phyloP scores from a whole-genome alignment of 2,888 invertebrate genomes.

The Stenoptilia bipunctidactyla region DNA sequence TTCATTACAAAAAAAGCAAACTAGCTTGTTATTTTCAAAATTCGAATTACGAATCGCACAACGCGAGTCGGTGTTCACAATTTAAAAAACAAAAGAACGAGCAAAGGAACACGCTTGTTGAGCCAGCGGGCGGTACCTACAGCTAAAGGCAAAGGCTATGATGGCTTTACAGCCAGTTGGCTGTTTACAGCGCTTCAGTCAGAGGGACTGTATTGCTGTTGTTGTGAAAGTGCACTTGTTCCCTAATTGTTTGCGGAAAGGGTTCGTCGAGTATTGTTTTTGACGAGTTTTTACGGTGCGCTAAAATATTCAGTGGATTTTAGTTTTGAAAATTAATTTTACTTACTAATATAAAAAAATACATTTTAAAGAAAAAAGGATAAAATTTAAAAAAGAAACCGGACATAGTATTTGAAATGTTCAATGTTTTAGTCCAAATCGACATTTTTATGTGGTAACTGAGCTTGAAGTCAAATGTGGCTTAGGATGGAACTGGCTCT shows the following conservation, averaged over 20 bases:
- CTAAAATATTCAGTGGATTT: slow-evolving; percentile 27
- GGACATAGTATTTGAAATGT: too few relatives aligned
- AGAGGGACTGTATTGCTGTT: slow-evolving; percentile 56
- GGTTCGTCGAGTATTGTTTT: slow-evolving; percentile 61
- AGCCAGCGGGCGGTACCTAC: slow-evolving; percentile 28
- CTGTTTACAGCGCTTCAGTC: slow-evolving; percentile 28
- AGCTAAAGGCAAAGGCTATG: slow-evolving; percentile 46
- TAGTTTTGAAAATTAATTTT: too few relatives aligned
- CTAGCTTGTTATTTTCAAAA: too few relatives aligned
- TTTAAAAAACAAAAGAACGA: slow-evolving; percentile 44
- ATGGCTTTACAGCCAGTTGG: slow-evolving; percentile 43
- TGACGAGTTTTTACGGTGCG: slow-evolving; percentile 42
- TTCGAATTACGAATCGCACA: too few relatives aligned
- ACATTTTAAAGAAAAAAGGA: too few relatives aligned
- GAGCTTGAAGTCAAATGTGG: too few relatives aligned
- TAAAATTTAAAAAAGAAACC: too few relatives aligned
- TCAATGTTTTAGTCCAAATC: too few relatives aligned
- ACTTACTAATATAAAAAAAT: too few relatives aligned
- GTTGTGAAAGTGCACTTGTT: slow-evolving; percentile 53
- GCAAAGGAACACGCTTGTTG: slow-evolving; percentile 32
- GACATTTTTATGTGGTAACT: too few relatives aligned
- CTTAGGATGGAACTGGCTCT: too few relatives aligned
- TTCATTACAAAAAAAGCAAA: too few relatives aligned
- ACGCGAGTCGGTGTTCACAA: neutral
- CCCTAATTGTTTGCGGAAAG: slow-evolving; percentile 70